phyloP scores from a whole-genome alignment of 2,888 invertebrate genomes.

The Caenorhabditis auriculariae region DNA sequence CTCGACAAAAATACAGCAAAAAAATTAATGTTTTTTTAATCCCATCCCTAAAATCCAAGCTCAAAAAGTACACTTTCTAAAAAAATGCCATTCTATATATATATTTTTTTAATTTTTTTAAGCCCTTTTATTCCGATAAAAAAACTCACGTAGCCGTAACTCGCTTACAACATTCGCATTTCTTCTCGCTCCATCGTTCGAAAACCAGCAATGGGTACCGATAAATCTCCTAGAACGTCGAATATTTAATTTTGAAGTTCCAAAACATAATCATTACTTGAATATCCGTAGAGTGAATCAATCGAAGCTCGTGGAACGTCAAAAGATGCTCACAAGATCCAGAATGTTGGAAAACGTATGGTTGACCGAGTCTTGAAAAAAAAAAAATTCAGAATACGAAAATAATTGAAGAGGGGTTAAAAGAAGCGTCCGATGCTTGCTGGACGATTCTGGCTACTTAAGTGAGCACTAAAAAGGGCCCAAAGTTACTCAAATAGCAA shows the following conservation, averaged over 20 bases:
- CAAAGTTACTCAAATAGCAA: too few species aligned
- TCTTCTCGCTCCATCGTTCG: slow-evolving; percentile 35
- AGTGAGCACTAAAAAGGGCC: too few species aligned
- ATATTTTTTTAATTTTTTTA: neutral
- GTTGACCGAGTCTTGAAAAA: slow-evolving; percentile 36
- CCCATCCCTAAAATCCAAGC: too few species aligned
- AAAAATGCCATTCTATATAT: too few species aligned
- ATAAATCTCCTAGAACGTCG: neutral
- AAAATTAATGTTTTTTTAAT: too few species aligned
- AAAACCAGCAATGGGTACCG: slow-evolving; percentile 48
- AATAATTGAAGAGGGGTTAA: too few species aligned
- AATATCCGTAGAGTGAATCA: slow-evolving; percentile 48
- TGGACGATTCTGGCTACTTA: too few species aligned
- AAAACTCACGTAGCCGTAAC: slow-evolving; percentile 43
- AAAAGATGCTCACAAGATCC: slow-evolving; percentile 53
- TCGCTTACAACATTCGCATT: slow-evolving; percentile 48
- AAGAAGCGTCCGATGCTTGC: too few species aligned
- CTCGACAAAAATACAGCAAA: too few species aligned
- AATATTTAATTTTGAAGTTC: neutral
- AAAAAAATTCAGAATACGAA: neutral
- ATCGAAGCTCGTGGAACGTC: slow-evolving; percentile 56
- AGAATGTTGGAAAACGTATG: slow-evolving; percentile 46
- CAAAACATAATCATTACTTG: slow-evolving; percentile 14
- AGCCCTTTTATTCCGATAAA: neutral
- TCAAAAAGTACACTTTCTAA: too few species aligned